Conservation (phyloP, 2,888 invertebrate genomes). For the Lissocephala sabroskyi region DNA sequence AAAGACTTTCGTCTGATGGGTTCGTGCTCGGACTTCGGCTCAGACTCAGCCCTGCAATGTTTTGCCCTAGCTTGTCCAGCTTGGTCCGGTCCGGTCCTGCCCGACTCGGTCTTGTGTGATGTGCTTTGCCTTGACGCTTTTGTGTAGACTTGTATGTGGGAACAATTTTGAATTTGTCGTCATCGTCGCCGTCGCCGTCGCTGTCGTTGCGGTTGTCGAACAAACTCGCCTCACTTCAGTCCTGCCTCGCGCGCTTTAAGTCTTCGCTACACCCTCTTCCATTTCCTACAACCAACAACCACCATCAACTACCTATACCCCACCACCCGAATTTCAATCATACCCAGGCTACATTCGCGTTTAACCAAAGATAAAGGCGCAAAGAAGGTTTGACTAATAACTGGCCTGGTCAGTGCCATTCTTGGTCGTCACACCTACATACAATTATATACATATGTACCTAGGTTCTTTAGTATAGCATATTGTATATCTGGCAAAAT, state of each 20-base stretch:
- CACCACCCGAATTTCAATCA: slow-evolving; percentile 23
- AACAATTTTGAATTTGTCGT: slow-evolving; percentile 61
- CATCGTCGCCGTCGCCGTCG: slow-evolving; percentile 27
- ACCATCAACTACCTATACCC: neutral
- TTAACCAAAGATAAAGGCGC: slow-evolving; percentile 65
- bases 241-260: slow-evolving; percentile 38
- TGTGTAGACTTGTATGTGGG: slow-evolving; percentile 43
- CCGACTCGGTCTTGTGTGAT: slow-evolving; percentile 12
- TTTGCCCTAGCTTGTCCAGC: too few relatives aligned
- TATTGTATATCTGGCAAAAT: too few relatives aligned
- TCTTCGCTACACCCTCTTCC: too few relatives aligned
- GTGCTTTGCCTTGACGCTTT: too few relatives aligned
- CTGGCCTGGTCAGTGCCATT: slow-evolving; percentile 42
- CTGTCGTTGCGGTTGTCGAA: slow-evolving; percentile 37
- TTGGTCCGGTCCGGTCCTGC: too few relatives aligned
- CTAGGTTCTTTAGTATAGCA: too few relatives aligned
- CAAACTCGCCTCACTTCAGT: slow-evolving; percentile 57
- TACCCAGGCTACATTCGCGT: slow-evolving; percentile 62
- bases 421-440: too few relatives aligned
- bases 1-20: slow-evolving; percentile 1
- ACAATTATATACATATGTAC: too few relatives aligned
- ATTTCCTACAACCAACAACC: slow-evolving; percentile 8
- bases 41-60: too few relatives aligned
- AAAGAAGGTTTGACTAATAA: too few relatives aligned
- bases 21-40: too few relatives aligned